Evolutionary conservation across 2,888 invertebrate species (phyloP).

Genomic region (Cataglyphis albicans): DNA sequence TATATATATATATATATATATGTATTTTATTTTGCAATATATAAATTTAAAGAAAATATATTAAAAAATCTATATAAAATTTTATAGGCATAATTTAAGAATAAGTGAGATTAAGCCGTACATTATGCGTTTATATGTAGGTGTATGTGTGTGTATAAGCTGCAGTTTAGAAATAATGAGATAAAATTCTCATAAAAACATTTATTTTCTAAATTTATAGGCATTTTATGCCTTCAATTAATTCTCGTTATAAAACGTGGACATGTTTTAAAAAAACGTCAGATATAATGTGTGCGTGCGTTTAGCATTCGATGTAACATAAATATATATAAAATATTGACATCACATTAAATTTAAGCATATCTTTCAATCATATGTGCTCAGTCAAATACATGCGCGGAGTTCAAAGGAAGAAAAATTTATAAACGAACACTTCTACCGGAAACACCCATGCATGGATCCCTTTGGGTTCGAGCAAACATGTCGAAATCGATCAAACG

Average conservation of each 20-base stretch:
- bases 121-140: too few relatives aligned
- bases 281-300: not conserved
- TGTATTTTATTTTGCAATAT: not conserved
- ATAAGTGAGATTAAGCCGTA: not conserved
- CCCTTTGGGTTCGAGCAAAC: constrained; percentile 62
- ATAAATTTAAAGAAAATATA: constrained; percentile 1
- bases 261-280: not conserved
- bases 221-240: constrained; percentile 3
- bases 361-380: not conserved
- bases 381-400: not conserved
- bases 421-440: constrained; percentile 41
- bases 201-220: not conserved
- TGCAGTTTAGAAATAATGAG: not conserved
- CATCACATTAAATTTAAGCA: constrained; percentile 26
- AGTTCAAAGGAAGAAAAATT: constrained; percentile 43
- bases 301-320: not conserved
- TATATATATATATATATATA: too few relatives aligned
- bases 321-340: not conserved
- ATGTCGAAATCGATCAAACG: constrained; percentile 63
- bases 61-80: not conserved
- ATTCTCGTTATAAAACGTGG: not conserved
- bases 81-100: not conserved
- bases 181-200: not conserved
- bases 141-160: too few relatives aligned
- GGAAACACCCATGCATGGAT: constrained; percentile 31